A percentile compares a stretch with the other conserved stretches of the same genome.
Conservation (phyloP, 1,140 invertebrate species). For the Battus philenor region DNA sequence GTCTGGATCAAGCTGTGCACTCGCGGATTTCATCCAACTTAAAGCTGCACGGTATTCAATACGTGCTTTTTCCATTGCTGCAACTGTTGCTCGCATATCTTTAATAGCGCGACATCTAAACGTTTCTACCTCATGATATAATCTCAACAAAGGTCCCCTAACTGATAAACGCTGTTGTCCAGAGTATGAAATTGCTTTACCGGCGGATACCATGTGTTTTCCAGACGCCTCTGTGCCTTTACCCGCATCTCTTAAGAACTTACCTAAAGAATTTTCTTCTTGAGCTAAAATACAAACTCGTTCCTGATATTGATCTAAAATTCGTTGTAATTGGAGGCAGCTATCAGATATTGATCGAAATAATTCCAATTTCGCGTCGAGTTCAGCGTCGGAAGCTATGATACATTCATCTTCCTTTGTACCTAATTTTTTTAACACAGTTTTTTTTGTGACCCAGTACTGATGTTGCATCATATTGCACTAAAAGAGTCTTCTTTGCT, state of each 20-base stretch:
- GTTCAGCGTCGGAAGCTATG: conserved; percentile 95
- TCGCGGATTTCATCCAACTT: conserved; percentile 99
- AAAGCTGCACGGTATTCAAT: conserved; percentile 98
- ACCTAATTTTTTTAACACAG: conserved; percentile 94
- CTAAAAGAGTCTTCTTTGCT: too few species aligned
- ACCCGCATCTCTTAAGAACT: conserved; percentile 96
- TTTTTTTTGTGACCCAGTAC: conserved; percentile 99
- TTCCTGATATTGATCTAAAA: conserved; percentile 97
- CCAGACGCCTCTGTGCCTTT: conserved; percentile 87
- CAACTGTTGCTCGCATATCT: conserved; percentile 93
- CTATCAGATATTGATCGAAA: conserved; percentile 97
- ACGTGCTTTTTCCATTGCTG: conserved; percentile 95
- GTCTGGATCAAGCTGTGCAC: conserved; percentile 97
- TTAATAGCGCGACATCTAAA: conserved; percentile 95
- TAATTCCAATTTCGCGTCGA: conserved; percentile 98
- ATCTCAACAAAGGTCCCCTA: conserved; percentile 89
- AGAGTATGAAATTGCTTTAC: conserved; percentile 95
- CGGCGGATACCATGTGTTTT: conserved; percentile 95
- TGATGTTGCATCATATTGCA: conserved; percentile 90
- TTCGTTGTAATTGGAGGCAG: conserved; percentile 90
- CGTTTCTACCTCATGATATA: conserved; percentile 97
- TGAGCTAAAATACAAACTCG: conserved; percentile 94
- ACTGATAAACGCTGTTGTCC: conserved; percentile 95
- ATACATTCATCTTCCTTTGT: conserved; percentile 99
- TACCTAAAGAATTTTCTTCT: conserved; percentile 96